Evolutionary conservation across 2,113 vertebrate species (phyloP).

Genomic region (Elephas maximus): DNA sequence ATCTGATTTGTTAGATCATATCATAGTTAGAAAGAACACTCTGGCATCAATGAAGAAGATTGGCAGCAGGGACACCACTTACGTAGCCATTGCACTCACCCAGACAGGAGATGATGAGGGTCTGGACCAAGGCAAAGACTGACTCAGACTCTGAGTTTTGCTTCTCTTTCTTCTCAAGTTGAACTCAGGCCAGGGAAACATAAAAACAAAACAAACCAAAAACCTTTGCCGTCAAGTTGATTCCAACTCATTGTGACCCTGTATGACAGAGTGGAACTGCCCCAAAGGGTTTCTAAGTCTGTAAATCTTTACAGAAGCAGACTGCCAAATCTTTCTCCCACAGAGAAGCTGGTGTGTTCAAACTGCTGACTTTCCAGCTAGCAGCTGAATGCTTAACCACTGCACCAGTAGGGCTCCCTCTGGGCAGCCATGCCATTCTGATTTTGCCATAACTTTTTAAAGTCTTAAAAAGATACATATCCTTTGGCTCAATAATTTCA

Average conservation of each 20-base stretch:
- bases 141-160: neutral
- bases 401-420: neutral
- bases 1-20: neutral
- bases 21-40: neutral
- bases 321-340: neutral
- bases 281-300: neutral
- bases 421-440: neutral
- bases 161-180: neutral
- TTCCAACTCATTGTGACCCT: neutral
- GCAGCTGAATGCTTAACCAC: neutral
- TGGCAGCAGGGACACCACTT: neutral
- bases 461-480: neutral
- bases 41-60: neutral
- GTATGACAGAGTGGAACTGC: neutral
- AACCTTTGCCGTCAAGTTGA: neutral
- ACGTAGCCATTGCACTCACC: neutral
- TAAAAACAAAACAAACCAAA: neutral
- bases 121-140: neutral
- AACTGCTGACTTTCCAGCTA: neutral
- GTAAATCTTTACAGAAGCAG: neutral
- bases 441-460: neutral
- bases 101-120: neutral
- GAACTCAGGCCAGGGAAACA: neutral
- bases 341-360: neutral
- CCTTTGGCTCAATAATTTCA: neutral